Conservation (phyloP, 2,888 invertebrate species). For the Deilephila porcellus region DNA sequence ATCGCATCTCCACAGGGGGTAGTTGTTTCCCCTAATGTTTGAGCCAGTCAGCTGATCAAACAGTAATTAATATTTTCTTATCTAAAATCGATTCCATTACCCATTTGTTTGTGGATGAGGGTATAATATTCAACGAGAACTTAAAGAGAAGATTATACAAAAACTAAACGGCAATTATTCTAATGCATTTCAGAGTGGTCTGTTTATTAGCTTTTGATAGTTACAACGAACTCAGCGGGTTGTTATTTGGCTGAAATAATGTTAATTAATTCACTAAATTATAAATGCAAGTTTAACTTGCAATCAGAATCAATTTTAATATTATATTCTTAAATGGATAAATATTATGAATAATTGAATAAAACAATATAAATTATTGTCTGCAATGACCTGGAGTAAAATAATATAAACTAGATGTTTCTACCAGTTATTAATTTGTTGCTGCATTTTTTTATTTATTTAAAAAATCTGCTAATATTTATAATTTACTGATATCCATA, state of each 20-base stretch:
- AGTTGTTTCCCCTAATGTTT: too few species aligned
- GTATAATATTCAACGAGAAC: background rate
- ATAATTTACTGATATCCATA: too few species aligned
- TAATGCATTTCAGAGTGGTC: background rate
- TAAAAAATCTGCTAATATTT: too few species aligned
- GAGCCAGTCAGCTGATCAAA: too few species aligned
- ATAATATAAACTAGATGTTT: too few species aligned
- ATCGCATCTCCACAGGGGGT: too few species aligned
- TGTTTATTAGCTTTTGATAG: background rate
- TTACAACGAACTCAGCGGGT: background rate
- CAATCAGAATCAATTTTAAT: background rate
- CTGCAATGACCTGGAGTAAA: too few species aligned
- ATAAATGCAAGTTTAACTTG: background rate
- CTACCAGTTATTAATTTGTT: too few species aligned
- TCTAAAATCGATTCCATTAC: background rate
- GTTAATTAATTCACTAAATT: background rate
- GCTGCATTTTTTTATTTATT: too few species aligned
- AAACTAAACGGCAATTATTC: background rate
- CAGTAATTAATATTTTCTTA: background rate
- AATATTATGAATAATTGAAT: too few species aligned
- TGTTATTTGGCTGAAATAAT: background rate
- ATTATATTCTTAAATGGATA: background rate
- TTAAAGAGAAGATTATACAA: background rate
- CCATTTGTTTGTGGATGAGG: background rate
- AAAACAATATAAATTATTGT: too few species aligned